phyloP scores from a whole-genome alignment of 2,888 invertebrate species.

The Anticlea derivata region DNA sequence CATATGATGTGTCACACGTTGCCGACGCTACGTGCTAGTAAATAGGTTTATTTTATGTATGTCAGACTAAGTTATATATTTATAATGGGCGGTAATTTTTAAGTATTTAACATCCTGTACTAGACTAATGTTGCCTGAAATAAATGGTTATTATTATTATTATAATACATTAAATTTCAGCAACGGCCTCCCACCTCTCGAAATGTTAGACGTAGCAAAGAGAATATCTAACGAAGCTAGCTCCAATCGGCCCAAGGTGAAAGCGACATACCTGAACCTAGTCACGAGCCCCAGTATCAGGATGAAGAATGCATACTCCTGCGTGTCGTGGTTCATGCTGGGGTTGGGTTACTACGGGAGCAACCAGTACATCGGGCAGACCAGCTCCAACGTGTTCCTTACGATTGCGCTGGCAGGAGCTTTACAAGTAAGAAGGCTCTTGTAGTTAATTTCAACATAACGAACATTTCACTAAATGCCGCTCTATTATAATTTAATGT shows the following conservation, averaged over 20 bases:
- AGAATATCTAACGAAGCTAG: conserved; percentile 52
- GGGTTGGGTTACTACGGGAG: conserved; percentile 92
- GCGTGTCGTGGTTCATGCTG: conserved; percentile 88
- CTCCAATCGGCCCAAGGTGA: conserved; percentile 37
- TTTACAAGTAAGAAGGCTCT: conserved; percentile 45
- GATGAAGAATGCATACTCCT: conserved; percentile 85
- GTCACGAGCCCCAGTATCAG: conserved; percentile 84
- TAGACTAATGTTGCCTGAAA: no score
- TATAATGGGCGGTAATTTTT: no score
- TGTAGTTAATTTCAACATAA: not conserved
- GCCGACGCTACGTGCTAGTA: no score
- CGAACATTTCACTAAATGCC: no score
- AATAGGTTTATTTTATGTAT: no score
- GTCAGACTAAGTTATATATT: no score
- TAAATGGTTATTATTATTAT: no score
- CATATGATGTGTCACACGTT: no score
- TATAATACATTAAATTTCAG: no score
- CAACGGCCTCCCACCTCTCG: conserved; percentile 67
- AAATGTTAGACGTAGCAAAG: conserved; percentile 52
- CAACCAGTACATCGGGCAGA: conserved; percentile 89
- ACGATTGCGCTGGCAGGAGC: conserved; percentile 86
- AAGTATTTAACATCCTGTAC: no score
- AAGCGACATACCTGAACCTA: conserved; percentile 83
- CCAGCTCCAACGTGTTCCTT: conserved; percentile 89
- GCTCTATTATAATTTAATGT: no score